Conservation (phyloP, 2,888 invertebrate species). For the Patella pellucida region DNA sequence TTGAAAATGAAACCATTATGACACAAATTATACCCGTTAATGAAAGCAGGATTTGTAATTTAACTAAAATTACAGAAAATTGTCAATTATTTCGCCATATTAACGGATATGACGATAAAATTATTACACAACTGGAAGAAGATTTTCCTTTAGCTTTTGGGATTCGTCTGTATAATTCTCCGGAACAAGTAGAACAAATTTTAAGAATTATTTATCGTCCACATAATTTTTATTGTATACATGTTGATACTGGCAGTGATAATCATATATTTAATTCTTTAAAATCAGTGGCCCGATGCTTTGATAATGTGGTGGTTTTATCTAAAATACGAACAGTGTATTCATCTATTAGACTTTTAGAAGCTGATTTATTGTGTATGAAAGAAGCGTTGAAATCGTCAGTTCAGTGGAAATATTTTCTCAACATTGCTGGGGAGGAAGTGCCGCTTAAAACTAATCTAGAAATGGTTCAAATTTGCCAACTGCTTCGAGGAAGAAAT, state of each 20-base stretch:
- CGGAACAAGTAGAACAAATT: constrained; percentile 55
- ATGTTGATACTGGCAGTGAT: constrained; percentile 50
- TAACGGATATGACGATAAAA: constrained; percentile 37
- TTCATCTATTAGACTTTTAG: constrained; percentile 40
- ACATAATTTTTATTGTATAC: constrained; percentile 67
- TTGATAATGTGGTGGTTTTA: constrained; percentile 57
- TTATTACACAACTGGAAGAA: constrained; percentile 40
- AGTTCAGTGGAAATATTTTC: constrained; percentile 65
- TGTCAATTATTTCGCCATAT: constrained; percentile 23
- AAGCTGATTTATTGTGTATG: constrained; percentile 50
- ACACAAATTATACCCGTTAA: no score
- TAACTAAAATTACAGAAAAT: constrained; percentile 27
- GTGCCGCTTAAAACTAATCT: constrained; percentile 66
- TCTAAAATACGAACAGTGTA: constrained; percentile 43
- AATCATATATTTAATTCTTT: constrained; percentile 20
- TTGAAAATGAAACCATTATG: not conserved
- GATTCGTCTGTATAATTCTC: constrained; percentile 50
- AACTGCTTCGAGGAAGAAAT: constrained; percentile 64
- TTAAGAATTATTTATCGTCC: constrained; percentile 62
- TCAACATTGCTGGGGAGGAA: constrained; percentile 67
- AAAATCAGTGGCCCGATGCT: constrained; percentile 43
- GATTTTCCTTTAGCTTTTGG: constrained; percentile 59
- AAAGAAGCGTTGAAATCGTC: constrained; percentile 30
- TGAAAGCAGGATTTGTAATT: constrained; percentile 19
- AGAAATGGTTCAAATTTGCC: constrained; percentile 64